Base-by-base conservation (phyloP, 2,797 vertebrate species). In the Chelidonichthys spinosus region DNA sequence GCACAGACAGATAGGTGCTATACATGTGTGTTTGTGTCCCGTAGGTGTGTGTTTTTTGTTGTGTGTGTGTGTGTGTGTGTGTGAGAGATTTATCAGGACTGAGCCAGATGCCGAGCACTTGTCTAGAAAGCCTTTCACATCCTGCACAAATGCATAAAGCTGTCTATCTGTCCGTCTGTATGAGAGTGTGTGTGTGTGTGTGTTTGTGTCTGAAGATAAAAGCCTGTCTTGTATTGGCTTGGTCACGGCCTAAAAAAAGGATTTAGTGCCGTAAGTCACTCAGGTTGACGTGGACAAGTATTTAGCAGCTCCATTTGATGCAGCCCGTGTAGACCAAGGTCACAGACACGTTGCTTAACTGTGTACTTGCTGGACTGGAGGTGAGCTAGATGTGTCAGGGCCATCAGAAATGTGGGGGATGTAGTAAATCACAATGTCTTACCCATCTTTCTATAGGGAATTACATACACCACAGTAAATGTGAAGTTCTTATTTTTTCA, bases 61-160 rank as follows among this genome's bases (percentile, higher is more conserved):
- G 55, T 74, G 68, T 60, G 79, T 76, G 74, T 76, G 46, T 46
- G 64, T 72, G 49, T 78, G 69, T 63, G 74, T 78, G 71, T 76
- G 56, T 47, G 49, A 49, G 66, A 87, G 91, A 94, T 93, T 94
- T 93, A 93, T 94, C 90, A 87, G 85, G 84, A 76, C 76, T 66
- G 72, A 87, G 78, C 79, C 88, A 89, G 88, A 92, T 90, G 91
- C 80, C 53, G 78, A 89, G 86, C 83, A 82, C 87, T 90, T 83
- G 85, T 87, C 78, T 76, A 88, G 85, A 92, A 93, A 93, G 84
- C 87, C 87, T 88, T 87, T 86, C 81, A 72, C 87, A 85, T 89
- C 85, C 85, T 84, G 79, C 72, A 65, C 75, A 89, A 90, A 92
- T 67, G 87, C 89, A 92, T 89, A 87, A 92, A 93, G 87, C 87